Base-by-base conservation (phyloP, 1,140 invertebrate species). In the Steinernema feltiae region DNA sequence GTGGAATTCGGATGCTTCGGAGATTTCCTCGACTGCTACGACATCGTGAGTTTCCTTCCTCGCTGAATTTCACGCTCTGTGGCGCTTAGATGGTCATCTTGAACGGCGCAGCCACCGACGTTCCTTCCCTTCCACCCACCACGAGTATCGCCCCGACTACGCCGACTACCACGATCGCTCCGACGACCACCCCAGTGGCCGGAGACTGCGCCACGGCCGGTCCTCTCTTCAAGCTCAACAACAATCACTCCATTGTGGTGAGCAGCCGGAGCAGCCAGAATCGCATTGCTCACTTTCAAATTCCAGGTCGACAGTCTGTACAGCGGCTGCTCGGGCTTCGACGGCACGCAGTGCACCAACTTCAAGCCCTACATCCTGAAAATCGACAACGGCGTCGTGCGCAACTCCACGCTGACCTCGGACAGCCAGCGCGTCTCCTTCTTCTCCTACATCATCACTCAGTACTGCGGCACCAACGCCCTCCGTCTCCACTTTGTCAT, bases 281-380 rank as follows among this genome's bases (percentile, higher is more conserved):
- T 7, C 35, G 35, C 53, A 15, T 63, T 15, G 7, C 24, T 15
- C 2, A 63, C 7, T 3, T 63, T 63, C 53, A 7, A 7, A 3
- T 63, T 27, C 24, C 24, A 63, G 53, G 53, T 63, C 12, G 24
- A 63, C 53, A 17, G 12, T 63, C 53, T 63, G 15, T 63, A 63
- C 53, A 27, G 7, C 7, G 53, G 3, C 53, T 63, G 53, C 24
- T 3, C 53, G 24, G 24, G 15, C 12, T 63, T 15, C 53, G 24
- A 63, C 53, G 53, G 53, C 53, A 63, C 53, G 2, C 53, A 63
- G 24, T 63, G 53, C 53, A 63, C 24, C 53, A 63, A 63, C 53
- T 63, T 63, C 53, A 63, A 63, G 24, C 53, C 53, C 53, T 63
- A 63, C 53, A 63, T 63, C 24, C 53, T 63, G 53, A 63, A 63